phyloP scores from a whole-genome alignment of 1,140 invertebrate genomes.

The Macrocentrus cingulum region DNA sequence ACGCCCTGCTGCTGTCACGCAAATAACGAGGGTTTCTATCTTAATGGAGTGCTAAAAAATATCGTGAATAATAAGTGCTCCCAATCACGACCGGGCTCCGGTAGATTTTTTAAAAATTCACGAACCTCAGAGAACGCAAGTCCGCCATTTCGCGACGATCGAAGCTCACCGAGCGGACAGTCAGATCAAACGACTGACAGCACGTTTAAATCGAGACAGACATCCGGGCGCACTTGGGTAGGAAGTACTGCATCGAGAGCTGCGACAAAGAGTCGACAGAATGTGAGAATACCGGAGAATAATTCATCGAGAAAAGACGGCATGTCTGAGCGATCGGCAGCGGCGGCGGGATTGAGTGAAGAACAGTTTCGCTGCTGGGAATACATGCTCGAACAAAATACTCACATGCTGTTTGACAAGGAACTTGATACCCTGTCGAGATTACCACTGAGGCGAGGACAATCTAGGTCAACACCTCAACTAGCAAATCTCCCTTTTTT shows the following conservation, averaged over 20 bases:
- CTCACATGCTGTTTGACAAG: slow-evolving; percentile 83
- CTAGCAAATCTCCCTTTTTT: slow-evolving; percentile 61
- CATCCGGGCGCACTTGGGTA: slow-evolving; percentile 46
- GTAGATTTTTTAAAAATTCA: slow-evolving; percentile 34
- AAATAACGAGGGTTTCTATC: slow-evolving; percentile 48
- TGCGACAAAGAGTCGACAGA: slow-evolving; percentile 48
- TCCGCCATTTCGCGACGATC: slow-evolving; percentile 57
- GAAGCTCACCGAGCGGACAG: slow-evolving; percentile 81
- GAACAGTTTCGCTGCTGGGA: slow-evolving; percentile 92
- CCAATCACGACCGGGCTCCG: slow-evolving; percentile 6
- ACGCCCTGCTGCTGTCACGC: slow-evolving; percentile 48
- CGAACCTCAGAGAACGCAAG: slow-evolving; percentile 42
- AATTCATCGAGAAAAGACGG: slow-evolving; percentile 57
- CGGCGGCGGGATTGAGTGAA: slow-evolving; percentile 66
- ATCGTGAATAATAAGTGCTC: slow-evolving; percentile 44
- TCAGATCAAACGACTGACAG: slow-evolving; percentile 70
- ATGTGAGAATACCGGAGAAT: slow-evolving; percentile 50
- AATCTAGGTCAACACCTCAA: slow-evolving; percentile 55
- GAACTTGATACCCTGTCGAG: slow-evolving; percentile 80
- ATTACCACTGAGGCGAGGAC: slow-evolving; percentile 57
- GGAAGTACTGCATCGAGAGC: slow-evolving; percentile 47
- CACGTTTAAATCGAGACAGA: slow-evolving; percentile 58
- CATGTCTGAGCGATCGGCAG: slow-evolving; percentile 60
- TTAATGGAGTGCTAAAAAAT: slow-evolving; percentile 53
- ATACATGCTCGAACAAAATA: slow-evolving; percentile 90